Evolutionary conservation across 1,140 invertebrate species (phyloP), one percentile per base, ranked within the genome.

Genomic region (Papilio aristodemus): DNA sequence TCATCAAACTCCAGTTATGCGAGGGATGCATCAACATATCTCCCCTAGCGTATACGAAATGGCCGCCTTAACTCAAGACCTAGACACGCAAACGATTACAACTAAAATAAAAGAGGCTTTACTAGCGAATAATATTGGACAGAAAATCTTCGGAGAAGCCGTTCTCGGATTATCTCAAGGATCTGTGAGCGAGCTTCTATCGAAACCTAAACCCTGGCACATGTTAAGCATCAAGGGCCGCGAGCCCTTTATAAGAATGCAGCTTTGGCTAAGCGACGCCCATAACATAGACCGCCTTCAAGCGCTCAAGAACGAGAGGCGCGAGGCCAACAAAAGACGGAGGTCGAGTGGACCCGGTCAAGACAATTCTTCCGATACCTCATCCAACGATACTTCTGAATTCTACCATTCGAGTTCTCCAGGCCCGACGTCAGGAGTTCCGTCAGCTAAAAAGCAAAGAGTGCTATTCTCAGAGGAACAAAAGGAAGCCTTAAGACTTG

Each of bases 171-270:
- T 99, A 11, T 99, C 97, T 2, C 98, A 99, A 90, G 98, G 98
- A 14, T 99, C 98, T 0, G 98, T 99, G 0, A 98, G 97, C 83
- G 98, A 99, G 91, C 91, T 99, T 13, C 92, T 99, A 0, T 99
- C 98, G 57, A 99, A 99, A 91, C 98, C 98, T 0, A 99, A 99
- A 84, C 98, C 98, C 0, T 99, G 98, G 98, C 97, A 99, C 83
- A 99, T 99, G 98, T 93, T 99, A 7, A 99, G 97, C 78, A 98
- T 99, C 85, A 99, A 99, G 90, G 98, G 98, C 0, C 93, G 98
- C 32, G 98, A 99, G 88, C 98, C 98, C 0, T 99, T 99, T 92
- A 98, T 99, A 71, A 94, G 98, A 70, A 99, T 99, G 98, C 98
- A 99, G 86, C 90, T 99, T 22, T 99, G 98, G 98, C 92, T 99